A percentile compares a stretch with the other conserved stretches of the same genome.
Evolutionary conservation across 2,888 invertebrate genomes (phyloP).

Genomic region (Tachina grossa): DNA sequence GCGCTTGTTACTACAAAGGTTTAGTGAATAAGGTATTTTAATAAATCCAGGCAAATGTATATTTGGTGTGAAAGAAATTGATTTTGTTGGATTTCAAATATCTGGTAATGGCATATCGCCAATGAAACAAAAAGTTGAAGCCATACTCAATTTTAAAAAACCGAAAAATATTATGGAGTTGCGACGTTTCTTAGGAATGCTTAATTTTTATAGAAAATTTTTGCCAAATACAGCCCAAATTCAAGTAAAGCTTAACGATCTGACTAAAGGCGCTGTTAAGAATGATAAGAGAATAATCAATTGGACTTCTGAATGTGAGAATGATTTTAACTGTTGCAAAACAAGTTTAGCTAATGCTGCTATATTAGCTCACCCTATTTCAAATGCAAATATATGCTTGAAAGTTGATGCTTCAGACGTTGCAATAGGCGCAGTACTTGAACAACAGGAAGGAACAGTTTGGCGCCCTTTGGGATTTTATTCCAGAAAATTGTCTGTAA

Average conservation of each 20-base stretch:
- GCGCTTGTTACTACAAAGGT: not conserved
- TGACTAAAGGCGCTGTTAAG: not conserved
- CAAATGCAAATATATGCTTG: conserved; percentile 1
- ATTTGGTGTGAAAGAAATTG: conserved; percentile 5
- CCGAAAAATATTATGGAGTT: not conserved
- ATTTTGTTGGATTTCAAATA: conserved; percentile 16
- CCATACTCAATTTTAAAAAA: conserved; percentile 1
- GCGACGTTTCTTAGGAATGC: not conserved
- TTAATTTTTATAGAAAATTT: conserved; percentile 8
- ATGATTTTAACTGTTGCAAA: not conserved
- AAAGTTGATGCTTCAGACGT: conserved; percentile 10
- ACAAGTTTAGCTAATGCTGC: not conserved
- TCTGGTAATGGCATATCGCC: not conserved
- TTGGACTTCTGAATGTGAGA: not conserved
- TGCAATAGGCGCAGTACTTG: conserved; percentile 12
- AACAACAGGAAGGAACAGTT: not conserved
- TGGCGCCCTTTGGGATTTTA: conserved; percentile 23
- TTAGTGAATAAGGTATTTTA: conserved; percentile 9
- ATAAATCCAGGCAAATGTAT: conserved; percentile 2
- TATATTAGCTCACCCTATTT: not conserved
- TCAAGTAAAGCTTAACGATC: not conserved
- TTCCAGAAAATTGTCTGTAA: not conserved
- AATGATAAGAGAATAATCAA: conserved; percentile 4
- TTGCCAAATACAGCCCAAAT: not conserved
- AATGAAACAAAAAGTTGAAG: conserved; percentile 16